These are phyloP conservation scores for Opisthograptis luteolata DNA, from an alignment of 2,888 invertebrate genomes.

Conservation along the genomic window DNA sequence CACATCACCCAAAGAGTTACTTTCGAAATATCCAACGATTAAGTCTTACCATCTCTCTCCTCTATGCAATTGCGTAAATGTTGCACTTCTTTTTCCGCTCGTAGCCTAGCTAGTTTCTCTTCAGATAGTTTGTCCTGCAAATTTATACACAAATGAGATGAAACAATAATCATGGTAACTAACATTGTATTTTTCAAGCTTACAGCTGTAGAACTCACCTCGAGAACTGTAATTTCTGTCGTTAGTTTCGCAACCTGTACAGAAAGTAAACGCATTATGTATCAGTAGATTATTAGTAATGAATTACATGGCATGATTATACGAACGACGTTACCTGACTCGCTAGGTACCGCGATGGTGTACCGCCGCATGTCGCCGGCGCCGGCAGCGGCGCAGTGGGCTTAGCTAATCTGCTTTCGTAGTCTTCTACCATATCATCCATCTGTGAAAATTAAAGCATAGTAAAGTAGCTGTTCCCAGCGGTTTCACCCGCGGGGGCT, in stretches of 20 bases:
- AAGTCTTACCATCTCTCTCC: constrained; percentile 64
- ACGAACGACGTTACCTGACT: constrained; percentile 48
- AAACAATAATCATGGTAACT: neutral
- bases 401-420: constrained; percentile 54
- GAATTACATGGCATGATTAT: no score
- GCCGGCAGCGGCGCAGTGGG: constrained; percentile 12
- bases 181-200: no score
- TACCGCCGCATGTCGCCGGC: constrained; percentile 22
- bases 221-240: constrained; percentile 59
- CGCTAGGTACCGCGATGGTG: constrained; percentile 47
- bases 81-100: constrained; percentile 63
- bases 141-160: neutral
- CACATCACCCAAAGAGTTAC: neutral
- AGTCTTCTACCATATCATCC: constrained; percentile 67
- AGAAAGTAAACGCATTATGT: no score
- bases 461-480: neutral
- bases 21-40: neutral
- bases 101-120: constrained; percentile 55
- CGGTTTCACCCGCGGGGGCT: no score
- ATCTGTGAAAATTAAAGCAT: constrained; percentile 47
- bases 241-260: constrained; percentile 58
- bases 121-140: constrained; percentile 60
- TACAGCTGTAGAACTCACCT: constrained; percentile 50
- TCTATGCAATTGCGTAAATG: constrained; percentile 66
- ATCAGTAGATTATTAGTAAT: no score